Base-by-base conservation (phyloP, 30 jellyfish, hydroid and myxozoan species). In the Chironex yamaguchii region DNA sequence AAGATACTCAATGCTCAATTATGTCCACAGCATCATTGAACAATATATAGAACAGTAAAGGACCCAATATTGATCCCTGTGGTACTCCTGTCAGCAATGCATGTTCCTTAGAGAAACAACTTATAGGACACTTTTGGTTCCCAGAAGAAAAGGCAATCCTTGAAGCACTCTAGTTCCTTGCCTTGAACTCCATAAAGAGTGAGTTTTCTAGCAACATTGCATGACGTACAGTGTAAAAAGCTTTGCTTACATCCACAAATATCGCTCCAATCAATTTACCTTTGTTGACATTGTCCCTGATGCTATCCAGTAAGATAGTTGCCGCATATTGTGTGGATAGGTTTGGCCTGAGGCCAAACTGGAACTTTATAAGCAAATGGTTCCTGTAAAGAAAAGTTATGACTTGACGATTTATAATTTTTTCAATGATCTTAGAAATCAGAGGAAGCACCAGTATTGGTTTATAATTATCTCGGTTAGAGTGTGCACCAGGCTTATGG, bases 141-240 rank as follows among this genome's bases (percentile, higher is more conserved):
- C 49, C 51, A 51, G 79, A 50, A 36, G 75, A 74, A 74, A 36
- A 74, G 87, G 80, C 50, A 74, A 74, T 49, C 87, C 84, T 71
- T 71, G 30, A 71, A 71, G 74, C 72, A 50, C 76, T 74, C 49
- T 74, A 74, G 75, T 74, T 74, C 76, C 80, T 74, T 74, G 75
- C 79, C 87, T 74, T 74, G 24, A 74, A 74, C 87, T 74, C 87
- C 87, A 42, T 74, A 74, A 36, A 9, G 87, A 36, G 87, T 12
- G 79, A 74, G 25, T 36, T 71, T 71, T 71, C 72, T 71, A 71
- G 74, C 76, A 71, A 71, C 79, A 74, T 48, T 12, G 87, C 29
- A 17, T 42, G 58, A 42, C 58, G 9, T 42, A 42, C 17, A 42
- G 9, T 42, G 87, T 74, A 20, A 49, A 70, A 70, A 33, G 84